These are phyloP conservation scores for Tetramorium parvispinum DNA, from an alignment of 1,140 invertebrate species.

Conservation along the genomic window DNA sequence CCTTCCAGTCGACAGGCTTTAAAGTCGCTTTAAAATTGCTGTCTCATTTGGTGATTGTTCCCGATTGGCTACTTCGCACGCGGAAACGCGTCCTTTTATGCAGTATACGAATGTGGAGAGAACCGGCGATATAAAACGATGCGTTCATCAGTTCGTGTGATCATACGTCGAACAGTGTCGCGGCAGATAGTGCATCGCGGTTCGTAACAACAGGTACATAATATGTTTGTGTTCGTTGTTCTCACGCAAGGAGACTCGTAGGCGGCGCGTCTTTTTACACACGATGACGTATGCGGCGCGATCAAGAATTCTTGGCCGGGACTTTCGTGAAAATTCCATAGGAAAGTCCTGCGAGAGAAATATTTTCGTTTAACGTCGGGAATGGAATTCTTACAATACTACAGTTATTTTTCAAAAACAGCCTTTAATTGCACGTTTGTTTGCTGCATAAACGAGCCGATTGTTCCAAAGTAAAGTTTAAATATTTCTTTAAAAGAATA, in stretches of 20 bases:
- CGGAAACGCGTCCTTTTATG: constrained; percentile 17
- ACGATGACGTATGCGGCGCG: constrained; percentile 7
- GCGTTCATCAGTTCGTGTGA: constrained; percentile 43
- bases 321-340: background rate
- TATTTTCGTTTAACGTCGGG: background rate
- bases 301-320: background rate
- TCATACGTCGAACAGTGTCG: constrained; percentile 64
- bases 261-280: constrained; percentile 17
- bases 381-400: background rate
- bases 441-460: background rate
- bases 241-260: background rate
- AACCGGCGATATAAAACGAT: constrained; percentile 67
- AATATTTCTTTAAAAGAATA: background rate
- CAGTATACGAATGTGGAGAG: background rate
- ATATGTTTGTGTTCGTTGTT: background rate
- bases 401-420: background rate
- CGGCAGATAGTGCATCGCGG: constrained; percentile 39
- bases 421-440: background rate
- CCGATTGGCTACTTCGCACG: background rate
- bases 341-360: background rate
- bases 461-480: background rate
- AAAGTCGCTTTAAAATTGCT: background rate
- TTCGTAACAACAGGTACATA: constrained; percentile 35
- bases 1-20: background rate
- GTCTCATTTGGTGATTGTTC: background rate